These are phyloP conservation scores for Patella ulyssiponensis DNA, from an alignment of 2,888 invertebrate species.

Conservation along the genomic window DNA sequence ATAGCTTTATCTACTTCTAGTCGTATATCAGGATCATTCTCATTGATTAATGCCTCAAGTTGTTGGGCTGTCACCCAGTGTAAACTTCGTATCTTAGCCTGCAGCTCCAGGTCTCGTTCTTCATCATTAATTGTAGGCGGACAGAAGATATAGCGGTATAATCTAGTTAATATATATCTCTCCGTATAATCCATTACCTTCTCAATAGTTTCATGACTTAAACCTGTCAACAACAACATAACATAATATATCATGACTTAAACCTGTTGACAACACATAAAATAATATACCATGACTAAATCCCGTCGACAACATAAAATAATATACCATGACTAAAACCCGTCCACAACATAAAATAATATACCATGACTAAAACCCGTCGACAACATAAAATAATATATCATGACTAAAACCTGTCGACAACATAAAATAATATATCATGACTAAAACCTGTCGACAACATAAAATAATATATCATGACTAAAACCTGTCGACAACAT, in stretches of 20 bases:
- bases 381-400: too few relatives aligned
- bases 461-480: neutral
- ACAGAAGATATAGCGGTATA: conserved; percentile 91
- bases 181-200: conserved; percentile 91
- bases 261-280: neutral
- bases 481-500: too few relatives aligned
- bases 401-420: too few relatives aligned
- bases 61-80: conserved; percentile 97
- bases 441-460: too few relatives aligned
- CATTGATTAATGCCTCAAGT: conserved; percentile 92
- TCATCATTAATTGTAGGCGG: conserved; percentile 91
- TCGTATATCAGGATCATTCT: conserved; percentile 86
- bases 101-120: conserved; percentile 88
- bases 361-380: too few relatives aligned
- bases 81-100: conserved; percentile 89
- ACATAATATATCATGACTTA: too few relatives aligned
- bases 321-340: too few relatives aligned
- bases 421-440: too few relatives aligned
- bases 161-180: conserved; percentile 90
- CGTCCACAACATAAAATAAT: too few relatives aligned
- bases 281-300: neutral
- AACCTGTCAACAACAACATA: conserved; percentile 70
- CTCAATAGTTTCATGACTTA: conserved; percentile 83
- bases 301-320: too few relatives aligned
- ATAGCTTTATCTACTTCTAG: conserved; percentile 94